Evolutionary conservation across 2,888 invertebrate genomes (phyloP).

Genomic region (Synanthedon formicaeformis): DNA sequence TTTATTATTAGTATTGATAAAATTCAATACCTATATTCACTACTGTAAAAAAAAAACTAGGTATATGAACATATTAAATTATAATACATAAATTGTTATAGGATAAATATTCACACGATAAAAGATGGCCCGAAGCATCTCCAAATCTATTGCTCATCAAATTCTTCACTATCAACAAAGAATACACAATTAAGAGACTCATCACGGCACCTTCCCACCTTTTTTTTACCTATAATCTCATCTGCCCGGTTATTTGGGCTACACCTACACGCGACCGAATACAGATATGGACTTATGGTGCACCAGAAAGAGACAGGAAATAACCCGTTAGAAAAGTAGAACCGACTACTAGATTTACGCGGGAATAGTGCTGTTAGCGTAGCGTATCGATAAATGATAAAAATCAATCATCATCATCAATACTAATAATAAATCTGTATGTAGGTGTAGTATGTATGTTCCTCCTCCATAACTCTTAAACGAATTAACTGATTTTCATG

Average conservation of each 20-base stretch:
- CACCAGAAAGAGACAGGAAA: not conserved
- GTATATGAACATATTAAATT: no score
- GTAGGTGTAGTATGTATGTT: no score
- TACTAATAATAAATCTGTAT: no score
- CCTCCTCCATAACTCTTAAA: no score
- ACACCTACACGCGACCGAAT: not conserved
- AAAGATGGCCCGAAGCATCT: not conserved
- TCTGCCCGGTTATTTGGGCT: not conserved
- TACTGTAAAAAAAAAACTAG: no score
- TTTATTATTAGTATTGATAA: no score
- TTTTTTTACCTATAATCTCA: not conserved
- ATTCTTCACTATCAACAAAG: constrained; percentile 23
- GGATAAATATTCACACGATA: not conserved
- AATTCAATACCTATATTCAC: no score
- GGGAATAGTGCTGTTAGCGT: constrained; percentile 2
- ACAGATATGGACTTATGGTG: not conserved
- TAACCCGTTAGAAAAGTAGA: constrained; percentile 6
- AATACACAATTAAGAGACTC: constrained; percentile 33
- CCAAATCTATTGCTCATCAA: constrained; percentile 3
- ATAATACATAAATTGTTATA: no score
- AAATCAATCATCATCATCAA: no score
- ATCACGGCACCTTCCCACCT: not conserved
- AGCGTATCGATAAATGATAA: not conserved
- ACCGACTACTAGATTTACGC: constrained; percentile 7
- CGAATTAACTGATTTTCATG: no score